Evolutionary conservation across 2,888 invertebrate genomes (phyloP), one percentile per base, ranked within the genome.

Genomic region (Agrenia bidenticulata): DNA sequence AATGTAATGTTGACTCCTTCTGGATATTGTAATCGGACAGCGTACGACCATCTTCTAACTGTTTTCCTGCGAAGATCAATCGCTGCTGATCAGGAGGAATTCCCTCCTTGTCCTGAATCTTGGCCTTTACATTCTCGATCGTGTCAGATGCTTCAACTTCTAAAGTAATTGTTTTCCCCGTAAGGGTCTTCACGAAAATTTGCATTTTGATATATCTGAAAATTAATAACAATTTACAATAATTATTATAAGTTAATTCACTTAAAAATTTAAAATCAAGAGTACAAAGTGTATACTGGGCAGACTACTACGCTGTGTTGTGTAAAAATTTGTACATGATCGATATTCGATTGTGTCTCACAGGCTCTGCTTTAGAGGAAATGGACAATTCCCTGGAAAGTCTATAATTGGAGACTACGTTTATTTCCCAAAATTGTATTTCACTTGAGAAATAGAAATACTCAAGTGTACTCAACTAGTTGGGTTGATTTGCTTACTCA

Each of bases 1-100:
- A 83, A 80, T 94, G 93, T 66, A 94, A 84, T 0, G 94, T 94
- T 0, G 92, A 92, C 81, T 94, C 92, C 81, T 94, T 94, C 82
- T 96, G 94, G 79, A 95, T 94, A 81, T 94, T 94, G 82, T 94
- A 94, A 79, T 96, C 95, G 0, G 90, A 91, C 41, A 96, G 83
- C 2, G 94, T 94, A 61, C 92, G 87, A 2, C 93, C 95, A 86
- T 96, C 95, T 83, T 95, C 32, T 2, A 45, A 42, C 79, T 85
- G 85, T 77, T 84, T 85, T 19, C 85, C 85, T 73, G 84, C 83
- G 77, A 84, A 84, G 77, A 84, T 85, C 54, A 85, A 77, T 66
- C 85, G 78, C 77, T 85, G 85, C 76, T 85, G 85, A 77, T 85
- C 70, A 81, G 85, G 85, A 1, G 85, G 85, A 69, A 85, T 85